Conservation (phyloP, 2,113 vertebrate species). For the Pristiophorus japonicus region DNA sequence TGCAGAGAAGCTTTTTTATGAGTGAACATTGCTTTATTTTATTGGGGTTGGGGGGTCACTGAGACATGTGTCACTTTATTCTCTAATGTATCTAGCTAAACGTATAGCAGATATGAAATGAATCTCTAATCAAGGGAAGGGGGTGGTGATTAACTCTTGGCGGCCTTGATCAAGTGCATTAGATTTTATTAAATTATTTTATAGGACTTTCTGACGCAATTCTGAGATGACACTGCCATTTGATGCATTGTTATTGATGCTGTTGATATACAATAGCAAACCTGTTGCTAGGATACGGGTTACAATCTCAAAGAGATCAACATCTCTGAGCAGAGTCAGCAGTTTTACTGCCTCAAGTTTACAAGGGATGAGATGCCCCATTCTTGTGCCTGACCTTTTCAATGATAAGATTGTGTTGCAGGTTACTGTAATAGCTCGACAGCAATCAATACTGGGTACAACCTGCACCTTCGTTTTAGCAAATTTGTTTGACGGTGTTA, state of each 20-base stretch:
- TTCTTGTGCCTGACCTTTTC: not conserved
- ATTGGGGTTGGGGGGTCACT: not conserved
- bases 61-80: not conserved
- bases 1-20: not conserved
- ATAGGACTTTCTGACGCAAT: not conserved
- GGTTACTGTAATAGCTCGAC: not conserved
- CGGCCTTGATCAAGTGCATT: not conserved
- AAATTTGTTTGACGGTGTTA: not conserved
- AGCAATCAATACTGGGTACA: not conserved
- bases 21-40: not conserved
- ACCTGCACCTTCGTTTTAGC: not conserved
- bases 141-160: not conserved
- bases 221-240: not conserved
- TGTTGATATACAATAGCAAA: not conserved
- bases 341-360: not conserved
- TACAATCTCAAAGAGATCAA: not conserved
- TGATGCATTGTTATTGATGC: not conserved
- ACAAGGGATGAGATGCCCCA: not conserved
- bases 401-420: not conserved
- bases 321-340: not conserved
- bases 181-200: not conserved
- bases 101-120: not conserved
- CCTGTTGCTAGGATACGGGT: not conserved
- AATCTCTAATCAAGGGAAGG: not conserved
- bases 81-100: not conserved